Evolutionary conservation across 2,888 invertebrate genomes (phyloP), one percentile per base, ranked within the genome.

Genomic region (Microctonus hyperodae): DNA sequence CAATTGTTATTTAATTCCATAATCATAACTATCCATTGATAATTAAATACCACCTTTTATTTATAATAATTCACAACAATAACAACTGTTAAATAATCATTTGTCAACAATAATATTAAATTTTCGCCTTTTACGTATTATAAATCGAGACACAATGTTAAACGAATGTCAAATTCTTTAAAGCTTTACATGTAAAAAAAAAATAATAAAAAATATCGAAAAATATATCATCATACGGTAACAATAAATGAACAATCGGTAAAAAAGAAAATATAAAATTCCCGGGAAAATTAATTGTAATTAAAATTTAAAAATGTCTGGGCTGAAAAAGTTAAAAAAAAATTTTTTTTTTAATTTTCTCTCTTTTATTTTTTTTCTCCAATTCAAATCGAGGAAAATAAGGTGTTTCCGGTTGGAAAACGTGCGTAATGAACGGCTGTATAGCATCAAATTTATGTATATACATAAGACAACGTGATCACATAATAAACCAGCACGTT

Each of bases 161-260:
- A 79, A 79, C 76, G 78, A 79, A 79, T 78, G 79, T 79, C 79
- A 79, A 79, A 74, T 44, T n/a, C n/a, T n/a, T n/a, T n/a, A n/a
- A n/a, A n/a, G n/a, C n/a, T n/a, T n/a, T n/a, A n/a, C n/a, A n/a
- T n/a, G n/a, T n/a, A n/a, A n/a, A n/a, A n/a, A n/a, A n/a, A n/a
- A n/a, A n/a, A 48, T 56, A 60, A 53, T 53, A 58, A 59, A 65
- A 66, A 58, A 57, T 55, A 62, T 56, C 4, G 1, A 20, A 16
- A 22, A 10, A 35, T 28, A 0, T 1, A 10, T 9, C 3, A 37
- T n/a, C n/a, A 11, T n/a, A n/a, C 0, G 0, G 10, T 48, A 13
- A 23, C 13, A 6, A 13, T n/a, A 13, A 37, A 37, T n/a, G 37
- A 37, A 13, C 37, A 13, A n/a, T n/a, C 13, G 37, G n/a, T 37